Percentiles rank a stretch among this genome's conserved stretches.
These are phyloP conservation scores for Cataglyphis cursor DNA, from an alignment of 2,888 invertebrate genomes.

Conservation along the genomic window DNA sequence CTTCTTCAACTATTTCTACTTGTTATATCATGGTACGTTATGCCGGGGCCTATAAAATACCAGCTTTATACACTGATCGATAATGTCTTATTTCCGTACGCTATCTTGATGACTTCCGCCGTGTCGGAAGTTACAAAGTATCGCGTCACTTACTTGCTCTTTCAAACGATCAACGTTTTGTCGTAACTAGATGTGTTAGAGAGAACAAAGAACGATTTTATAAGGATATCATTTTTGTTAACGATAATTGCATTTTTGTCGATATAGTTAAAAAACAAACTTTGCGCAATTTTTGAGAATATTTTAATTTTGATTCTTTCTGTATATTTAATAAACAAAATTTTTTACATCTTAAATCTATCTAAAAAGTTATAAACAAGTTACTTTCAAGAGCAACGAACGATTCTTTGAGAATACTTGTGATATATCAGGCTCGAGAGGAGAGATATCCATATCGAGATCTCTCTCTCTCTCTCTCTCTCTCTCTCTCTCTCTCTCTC, in stretches of 20 bases:
- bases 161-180: slow-evolving; percentile 7
- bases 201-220: not conserved
- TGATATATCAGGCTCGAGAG: not conserved
- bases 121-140: slow-evolving; percentile 52
- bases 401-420: not conserved
- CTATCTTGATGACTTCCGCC: slow-evolving; percentile 41
- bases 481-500: not conserved
- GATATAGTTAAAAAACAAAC: not conserved
- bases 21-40: slow-evolving; percentile 39
- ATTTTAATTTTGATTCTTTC: slow-evolving; percentile 1
- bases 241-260: not conserved
- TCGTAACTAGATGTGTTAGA: slow-evolving; percentile 20
- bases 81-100: slow-evolving; percentile 55
- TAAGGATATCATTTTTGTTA: not conserved
- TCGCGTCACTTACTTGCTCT: slow-evolving; percentile 23
- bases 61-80: slow-evolving; percentile 43
- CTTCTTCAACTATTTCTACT: slow-evolving; percentile 38
- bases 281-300: not conserved
- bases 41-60: slow-evolving; percentile 33
- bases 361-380: not conserved
- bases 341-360: not conserved
- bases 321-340: not conserved
- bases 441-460: not conserved
- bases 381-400: not conserved
- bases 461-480: not conserved